phyloP scores from a whole-genome alignment of 2,888 invertebrate genomes.

The Dastarcus helophoroides region DNA sequence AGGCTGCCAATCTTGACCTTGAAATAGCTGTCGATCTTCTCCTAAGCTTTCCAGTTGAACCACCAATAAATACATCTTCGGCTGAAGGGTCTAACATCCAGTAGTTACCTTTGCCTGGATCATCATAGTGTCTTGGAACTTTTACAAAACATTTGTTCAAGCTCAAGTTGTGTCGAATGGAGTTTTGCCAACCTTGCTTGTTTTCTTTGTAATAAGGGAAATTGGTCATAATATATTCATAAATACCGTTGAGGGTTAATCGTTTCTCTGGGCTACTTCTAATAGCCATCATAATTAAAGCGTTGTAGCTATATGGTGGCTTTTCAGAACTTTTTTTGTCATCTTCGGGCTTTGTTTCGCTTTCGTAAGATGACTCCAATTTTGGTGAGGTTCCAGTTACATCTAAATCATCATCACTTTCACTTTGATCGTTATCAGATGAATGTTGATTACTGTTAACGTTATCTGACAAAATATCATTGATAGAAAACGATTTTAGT shows the following conservation, averaged over 20 bases:
- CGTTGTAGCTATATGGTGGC: slow-evolving; percentile 97
- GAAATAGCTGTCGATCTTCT: slow-evolving; percentile 85
- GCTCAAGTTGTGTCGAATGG: slow-evolving; percentile 92
- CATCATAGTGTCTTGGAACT: slow-evolving; percentile 94
- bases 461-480: slow-evolving; percentile 66
- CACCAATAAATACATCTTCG: slow-evolving; percentile 97
- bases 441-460: slow-evolving; percentile 19
- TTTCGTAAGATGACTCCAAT: slow-evolving; percentile 51
- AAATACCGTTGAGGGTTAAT: slow-evolving; percentile 90
- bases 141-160: slow-evolving; percentile 98
- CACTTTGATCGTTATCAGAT: neutral
- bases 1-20: slow-evolving; percentile 77
- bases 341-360: slow-evolving; percentile 27
- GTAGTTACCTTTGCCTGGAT: slow-evolving; percentile 98
- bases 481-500: slow-evolving; percentile 68
- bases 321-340: slow-evolving; percentile 76
- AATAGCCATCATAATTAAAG: slow-evolving; percentile 99
- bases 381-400: slow-evolving; percentile 62
- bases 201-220: slow-evolving; percentile 97
- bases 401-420: slow-evolving; percentile 58
- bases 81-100: slow-evolving; percentile 98
- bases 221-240: slow-evolving; percentile 97
- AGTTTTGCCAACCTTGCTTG: slow-evolving; percentile 99
- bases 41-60: slow-evolving; percentile 91
- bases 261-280: slow-evolving; percentile 86